Evolutionary conservation across 2,888 invertebrate species (phyloP), one percentile per base, ranked within the genome.

Genomic region (Ormyrus thymus): DNA sequence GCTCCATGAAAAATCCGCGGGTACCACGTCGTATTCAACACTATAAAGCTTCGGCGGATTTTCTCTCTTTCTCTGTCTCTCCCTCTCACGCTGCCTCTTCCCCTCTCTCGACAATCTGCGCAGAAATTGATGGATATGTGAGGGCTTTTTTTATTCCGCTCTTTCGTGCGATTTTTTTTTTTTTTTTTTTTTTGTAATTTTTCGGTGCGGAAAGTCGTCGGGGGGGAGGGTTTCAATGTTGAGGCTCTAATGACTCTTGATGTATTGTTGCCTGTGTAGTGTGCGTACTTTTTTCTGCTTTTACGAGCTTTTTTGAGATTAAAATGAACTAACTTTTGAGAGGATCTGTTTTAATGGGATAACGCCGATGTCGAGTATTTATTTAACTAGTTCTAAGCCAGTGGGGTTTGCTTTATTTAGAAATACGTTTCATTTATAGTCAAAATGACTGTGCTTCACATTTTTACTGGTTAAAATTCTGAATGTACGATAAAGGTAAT

Each of bases 81-180:
- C 29, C 4, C 29, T 29, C 1, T 55, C 13, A 48, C 13, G 58
- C 15, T 10, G 29, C 55, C 69, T 51, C 48, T 10, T 46, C 62
- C 10, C 4, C 43, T 3, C 29, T 29, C 29, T 45, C 72, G 61
- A 55, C 72, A 62, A 76, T 62, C 11, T n/a, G 29, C 55, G 48
- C 55, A 61, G 61, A 78, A 73, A 73, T 78, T 73, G 78, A 78
- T 73, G 72, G 53, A 72, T 68, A 64, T 65, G 56, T 8, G 66
- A 13, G 7, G 8, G 7, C 15, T 58, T 76, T 68, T 29, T 29
- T 53, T 55, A n/a, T 51, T 66, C 66, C 29, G 4, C 29, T 29
- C 29, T 29, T 51, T 59, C 51, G 45, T 48, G 9, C 1, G 8
- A 29, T 15, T 50, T 50, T 55, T 45, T 70, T 48, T 48, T 4